Percentiles rank a stretch among this genome's conserved stretches.
Conservation (phyloP, 2,113 vertebrate species). For the Halichoerus grypus region DNA sequence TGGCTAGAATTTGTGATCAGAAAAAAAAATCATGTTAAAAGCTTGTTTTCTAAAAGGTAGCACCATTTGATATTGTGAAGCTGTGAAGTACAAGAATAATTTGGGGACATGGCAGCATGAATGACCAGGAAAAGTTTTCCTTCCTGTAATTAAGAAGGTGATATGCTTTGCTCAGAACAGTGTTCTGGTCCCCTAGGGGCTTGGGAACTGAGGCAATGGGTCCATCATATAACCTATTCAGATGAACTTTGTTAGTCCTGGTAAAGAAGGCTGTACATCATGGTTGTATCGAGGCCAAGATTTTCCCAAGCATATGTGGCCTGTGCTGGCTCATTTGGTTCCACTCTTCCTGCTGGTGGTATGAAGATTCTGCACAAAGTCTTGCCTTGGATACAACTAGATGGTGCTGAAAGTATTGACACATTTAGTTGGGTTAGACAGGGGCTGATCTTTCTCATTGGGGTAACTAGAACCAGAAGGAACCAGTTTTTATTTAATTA, state of each 20-base stretch:
- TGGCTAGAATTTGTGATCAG: neutral
- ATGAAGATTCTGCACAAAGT: neutral
- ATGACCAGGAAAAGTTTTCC: neutral
- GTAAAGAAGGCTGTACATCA: neutral
- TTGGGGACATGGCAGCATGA: neutral
- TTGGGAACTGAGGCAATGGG: neutral
- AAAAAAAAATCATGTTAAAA: neutral
- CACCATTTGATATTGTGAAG: neutral
- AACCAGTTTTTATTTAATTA: neutral
- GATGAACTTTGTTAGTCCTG: neutral
- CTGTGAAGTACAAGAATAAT: neutral
- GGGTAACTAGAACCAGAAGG: neutral
- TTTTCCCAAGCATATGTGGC: neutral
- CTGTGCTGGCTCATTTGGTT: neutral
- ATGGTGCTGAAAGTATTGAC: slow-evolving; percentile 13
- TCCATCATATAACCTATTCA: neutral
- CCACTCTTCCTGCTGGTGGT: neutral
- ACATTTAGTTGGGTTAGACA: neutral
- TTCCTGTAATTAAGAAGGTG: slow-evolving; percentile 6
- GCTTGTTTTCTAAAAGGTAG: slow-evolving; percentile 1
- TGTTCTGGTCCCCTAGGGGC: neutral
- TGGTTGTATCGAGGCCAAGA: neutral
- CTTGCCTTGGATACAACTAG: neutral
- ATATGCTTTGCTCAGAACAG: slow-evolving; percentile 13
- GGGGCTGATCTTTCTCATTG: slow-evolving; percentile 12